Conservation (phyloP, 2,888 invertebrate species). For the Hyposoter dolosus region DNA sequence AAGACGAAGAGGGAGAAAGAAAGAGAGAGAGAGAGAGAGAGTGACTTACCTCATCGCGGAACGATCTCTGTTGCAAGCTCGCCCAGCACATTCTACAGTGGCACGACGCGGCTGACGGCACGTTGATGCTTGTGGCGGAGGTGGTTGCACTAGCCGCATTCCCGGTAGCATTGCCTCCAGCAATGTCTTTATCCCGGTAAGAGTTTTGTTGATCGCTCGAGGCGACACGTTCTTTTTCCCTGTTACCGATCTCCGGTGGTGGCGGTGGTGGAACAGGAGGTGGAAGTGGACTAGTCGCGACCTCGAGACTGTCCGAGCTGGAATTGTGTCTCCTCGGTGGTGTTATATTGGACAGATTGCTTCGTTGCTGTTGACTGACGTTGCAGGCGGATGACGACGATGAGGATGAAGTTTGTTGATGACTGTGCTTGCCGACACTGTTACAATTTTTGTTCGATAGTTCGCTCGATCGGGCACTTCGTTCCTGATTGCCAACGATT, state of each 20-base stretch:
- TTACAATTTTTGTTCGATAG: conserved; percentile 59
- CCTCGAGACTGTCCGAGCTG: conserved; percentile 83
- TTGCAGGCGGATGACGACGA: conserved; percentile 55
- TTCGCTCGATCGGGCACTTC: conserved; percentile 71
- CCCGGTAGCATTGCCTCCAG: conserved; percentile 50
- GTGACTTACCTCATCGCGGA: conserved; percentile 83
- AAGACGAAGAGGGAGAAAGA: conserved; percentile 20
- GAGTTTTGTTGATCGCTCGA: conserved; percentile 69
- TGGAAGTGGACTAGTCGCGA: conserved; percentile 83
- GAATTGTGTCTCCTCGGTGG: conserved; percentile 83
- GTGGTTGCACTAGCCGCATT: conserved; percentile 43
- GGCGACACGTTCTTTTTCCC: conserved; percentile 76
- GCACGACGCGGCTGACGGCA: conserved; percentile 72
- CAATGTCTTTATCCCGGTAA: conserved; percentile 78
- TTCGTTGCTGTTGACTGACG: conserved; percentile 60
- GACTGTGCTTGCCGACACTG: conserved; percentile 48
- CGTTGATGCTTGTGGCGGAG: conserved; percentile 49
- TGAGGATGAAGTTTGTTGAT: conserved; percentile 58
- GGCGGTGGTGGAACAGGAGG: conserved; percentile 85
- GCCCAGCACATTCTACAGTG: conserved; percentile 83
- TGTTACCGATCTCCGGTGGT: conserved; percentile 80
- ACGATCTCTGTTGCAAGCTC: conserved; percentile 81
- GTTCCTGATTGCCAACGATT: conserved; percentile 67
- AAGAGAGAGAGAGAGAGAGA: not conserved
- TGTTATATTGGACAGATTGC: conserved; percentile 79